A percentile compares a stretch with the other conserved stretches of the same genome.
Evolutionary conservation across 2,888 invertebrate species (phyloP).

Genomic region (Limnephilus rhombicus): DNA sequence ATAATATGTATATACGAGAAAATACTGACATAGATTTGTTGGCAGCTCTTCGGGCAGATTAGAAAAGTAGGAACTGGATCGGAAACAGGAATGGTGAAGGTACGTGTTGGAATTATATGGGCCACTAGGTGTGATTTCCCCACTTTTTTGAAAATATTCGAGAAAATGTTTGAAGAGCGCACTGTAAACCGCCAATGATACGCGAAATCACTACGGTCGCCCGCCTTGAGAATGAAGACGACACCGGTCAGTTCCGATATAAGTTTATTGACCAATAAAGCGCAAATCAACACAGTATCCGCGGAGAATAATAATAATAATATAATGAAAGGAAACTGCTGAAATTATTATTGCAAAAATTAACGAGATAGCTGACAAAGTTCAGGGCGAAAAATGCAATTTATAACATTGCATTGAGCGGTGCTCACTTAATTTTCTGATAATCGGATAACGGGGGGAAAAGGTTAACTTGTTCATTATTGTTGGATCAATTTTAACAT

Average conservation of each 20-base stretch:
- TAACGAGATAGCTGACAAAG: neutral
- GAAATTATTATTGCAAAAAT: neutral
- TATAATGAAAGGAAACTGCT: neutral
- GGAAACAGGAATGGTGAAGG: neutral
- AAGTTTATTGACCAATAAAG: conserved; percentile 54
- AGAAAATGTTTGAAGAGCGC: neutral
- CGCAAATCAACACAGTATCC: neutral
- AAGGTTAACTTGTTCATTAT: neutral
- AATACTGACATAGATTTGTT: neutral
- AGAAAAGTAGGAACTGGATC: neutral
- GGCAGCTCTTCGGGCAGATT: neutral
- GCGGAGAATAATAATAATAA: neutral
- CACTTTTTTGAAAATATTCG: neutral
- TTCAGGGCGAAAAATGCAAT: neutral
- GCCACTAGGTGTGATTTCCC: neutral
- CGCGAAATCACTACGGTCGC: neutral
- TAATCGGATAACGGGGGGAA: neutral
- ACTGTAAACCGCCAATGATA: neutral
- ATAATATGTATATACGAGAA: neutral
- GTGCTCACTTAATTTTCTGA: neutral
- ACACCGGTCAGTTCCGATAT: conserved; percentile 41
- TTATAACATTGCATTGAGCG: neutral
- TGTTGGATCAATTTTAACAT: neutral
- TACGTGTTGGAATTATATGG: neutral
- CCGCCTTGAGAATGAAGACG: conserved; percentile 9